Base-by-base conservation (phyloP, 2,797 vertebrate genomes). In the Phrynocephalus vlangalii region DNA sequence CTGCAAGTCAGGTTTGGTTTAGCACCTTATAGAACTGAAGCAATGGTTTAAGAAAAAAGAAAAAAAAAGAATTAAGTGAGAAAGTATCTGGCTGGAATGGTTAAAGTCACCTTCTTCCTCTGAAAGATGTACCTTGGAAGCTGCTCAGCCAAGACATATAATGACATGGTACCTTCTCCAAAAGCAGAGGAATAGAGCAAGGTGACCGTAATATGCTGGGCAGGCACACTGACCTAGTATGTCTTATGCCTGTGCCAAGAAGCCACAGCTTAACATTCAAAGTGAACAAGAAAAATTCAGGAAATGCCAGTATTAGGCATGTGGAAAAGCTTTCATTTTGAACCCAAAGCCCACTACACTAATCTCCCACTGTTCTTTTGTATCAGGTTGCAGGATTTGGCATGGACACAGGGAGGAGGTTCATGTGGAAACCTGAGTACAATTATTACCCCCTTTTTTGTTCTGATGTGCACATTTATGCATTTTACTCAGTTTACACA, bases 71-170 rank as follows among this genome's bases (percentile, higher is more conserved):
- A 22, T 20, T 5, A 16, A 66, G n/a, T 68, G 66, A 38, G 66
- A 56, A 70, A 44, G 67, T 66, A 79, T 24, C 18, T 70, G 50
- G 11, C 9, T 78, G 50, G 50, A 78, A 83, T 78, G 22, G 50
- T 60, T 87, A 87, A 83, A 70, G 33, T 79, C 50, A 83, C 66
- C 86, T 87, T 87, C 81, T 79, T 71, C 33, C 56, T 78, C 72
- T 52, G 68, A 70, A 24, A 71, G 48, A 83, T 71, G 26, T 72
- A 56, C 33, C 75, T 79, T 79, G 38, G 63, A 83, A 83, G 81
- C 56, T 87, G 81, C 30, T 83, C 33, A 83, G 79, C 30, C 86
- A 87, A 87, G 81, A 79, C 66, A 79, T 30, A 60, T 48, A 79
- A 79, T 18, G 28, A 66, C 77, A 79, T 3, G 72, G 33, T 67